Evolutionary conservation across 2,888 invertebrate species (phyloP).

Genomic region (Eupsilia transversa): DNA sequence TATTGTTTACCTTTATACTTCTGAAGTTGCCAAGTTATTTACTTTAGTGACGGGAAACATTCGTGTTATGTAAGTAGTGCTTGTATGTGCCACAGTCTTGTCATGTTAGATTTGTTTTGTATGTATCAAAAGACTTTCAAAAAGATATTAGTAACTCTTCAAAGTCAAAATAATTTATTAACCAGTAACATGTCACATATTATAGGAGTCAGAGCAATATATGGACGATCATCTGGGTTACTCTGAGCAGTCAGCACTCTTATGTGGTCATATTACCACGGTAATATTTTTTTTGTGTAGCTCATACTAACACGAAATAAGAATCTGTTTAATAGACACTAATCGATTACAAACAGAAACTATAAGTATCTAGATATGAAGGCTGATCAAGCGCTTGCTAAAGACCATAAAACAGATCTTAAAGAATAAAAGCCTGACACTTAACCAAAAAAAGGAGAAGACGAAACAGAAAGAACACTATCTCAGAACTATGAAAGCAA

Average conservation of each 20-base stretch:
- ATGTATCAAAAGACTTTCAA: conserved; percentile 8
- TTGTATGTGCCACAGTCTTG: conserved; percentile 27
- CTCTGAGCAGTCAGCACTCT: neutral
- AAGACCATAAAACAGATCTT: neutral
- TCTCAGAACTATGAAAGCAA: conserved; percentile 30
- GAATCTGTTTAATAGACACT: neutral
- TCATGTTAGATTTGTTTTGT: conserved; percentile 21
- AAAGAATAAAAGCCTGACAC: neutral
- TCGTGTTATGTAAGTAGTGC: conserved; percentile 45
- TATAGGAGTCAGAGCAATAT: neutral
- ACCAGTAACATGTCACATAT: neutral
- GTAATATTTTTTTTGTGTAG: neutral
- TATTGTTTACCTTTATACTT: conserved; percentile 60
- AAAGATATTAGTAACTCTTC: neutral
- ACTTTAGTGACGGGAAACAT: conserved; percentile 35
- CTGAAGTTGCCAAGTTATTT: conserved; percentile 56
- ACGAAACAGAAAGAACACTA: conserved; percentile 16
- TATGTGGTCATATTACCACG: too few species aligned
- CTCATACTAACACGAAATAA: neutral
- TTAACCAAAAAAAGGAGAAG: neutral
- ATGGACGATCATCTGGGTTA: neutral
- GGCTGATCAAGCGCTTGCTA: neutral
- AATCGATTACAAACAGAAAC: neutral
- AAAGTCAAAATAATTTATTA: neutral
- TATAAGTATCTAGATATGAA: neutral